Evolutionary conservation across 2,888 invertebrate species (phyloP).

Genomic region (Cheilosia grossa): DNA sequence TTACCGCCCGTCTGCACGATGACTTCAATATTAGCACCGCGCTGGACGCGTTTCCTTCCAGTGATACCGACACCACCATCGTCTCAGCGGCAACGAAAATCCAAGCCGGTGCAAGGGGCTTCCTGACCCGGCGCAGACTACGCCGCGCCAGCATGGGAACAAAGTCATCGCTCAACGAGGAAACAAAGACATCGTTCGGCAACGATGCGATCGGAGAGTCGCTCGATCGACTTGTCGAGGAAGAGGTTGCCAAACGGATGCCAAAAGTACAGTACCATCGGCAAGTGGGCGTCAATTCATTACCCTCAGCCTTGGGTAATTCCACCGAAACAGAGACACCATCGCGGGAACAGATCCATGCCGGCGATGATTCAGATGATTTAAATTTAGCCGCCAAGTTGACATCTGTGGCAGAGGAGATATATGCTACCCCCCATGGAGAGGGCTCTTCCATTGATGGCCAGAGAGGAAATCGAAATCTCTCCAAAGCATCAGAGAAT

Average conservation of each 20-base stretch:
- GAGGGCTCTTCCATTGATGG: conserved; percentile 40
- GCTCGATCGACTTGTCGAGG: conserved; percentile 80
- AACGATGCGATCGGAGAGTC: conserved; percentile 82
- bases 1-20: conserved; percentile 68
- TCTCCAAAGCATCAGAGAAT: conserved; percentile 23
- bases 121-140: conserved; percentile 79
- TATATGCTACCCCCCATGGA: conserved; percentile 49
- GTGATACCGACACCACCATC: conserved; percentile 82
- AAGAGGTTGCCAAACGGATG: conserved; percentile 76
- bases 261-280: conserved; percentile 77
- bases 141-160: conserved; percentile 79
- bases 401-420: conserved; percentile 24
- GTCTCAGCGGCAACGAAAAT: conserved; percentile 81
- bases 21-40: conserved; percentile 81
- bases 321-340: conserved; percentile 42
- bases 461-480: conserved; percentile 44
- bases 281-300: conserved; percentile 64
- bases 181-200: conserved; percentile 80
- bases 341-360: conserved; percentile 18
- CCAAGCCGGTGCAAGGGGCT: conserved; percentile 81
- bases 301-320: conserved; percentile 58
- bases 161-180: conserved; percentile 77
- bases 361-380: conserved; percentile 1
- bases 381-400: conserved; percentile 28
- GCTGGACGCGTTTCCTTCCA: conserved; percentile 79